Evolutionary conservation across 2,113 vertebrate species (phyloP), one percentile per base, ranked within the genome.

Genomic region (Protobothrops mucrosquamatus): DNA sequence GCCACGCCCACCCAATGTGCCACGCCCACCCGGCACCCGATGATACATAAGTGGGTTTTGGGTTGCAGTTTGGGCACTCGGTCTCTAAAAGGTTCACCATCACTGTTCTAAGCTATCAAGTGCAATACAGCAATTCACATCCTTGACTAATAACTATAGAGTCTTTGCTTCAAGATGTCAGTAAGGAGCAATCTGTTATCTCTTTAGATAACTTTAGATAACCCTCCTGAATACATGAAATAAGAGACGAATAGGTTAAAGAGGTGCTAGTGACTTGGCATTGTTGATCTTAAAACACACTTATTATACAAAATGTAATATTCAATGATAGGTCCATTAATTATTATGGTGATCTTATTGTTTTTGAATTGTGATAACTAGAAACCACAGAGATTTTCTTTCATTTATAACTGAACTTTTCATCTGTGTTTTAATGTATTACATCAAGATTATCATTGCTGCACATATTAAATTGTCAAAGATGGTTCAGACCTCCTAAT

Each of bases 401-500:
- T 56, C 26, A 43, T 81, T 89, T 39, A 23, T 51, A 15, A 52
- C 9, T 24, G 4, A 0, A 7, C 10, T 46, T 89, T 81, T 85
- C 26, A 87, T 52, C 10, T 24, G 34, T 69, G 34, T 43, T 26
- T 54, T 46, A 29, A 34, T 56, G 6, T 51, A 61, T 93, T 56
- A 90, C 39, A 85, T 90, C 29, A 86, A 74, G 22, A 39, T 61
- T 59, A 61, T 20, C n/a, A 86, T 39, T 85, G 55, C 22, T 52
- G 26, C 29, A 55, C 89, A 51, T 4, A 52, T 74, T 55, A 74
- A 86, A 86, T 90, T 54, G 29, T 86, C 92, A 86, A 89, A 64
- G 74, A 89, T 86, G 22, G 57, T 91, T 91, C 92, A 91, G 85
- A 92, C 46, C 89, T 94, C 74, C 39, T 92, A 12, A 87, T 18